Percentiles rank a stretch among this genome's conserved stretches.
These are phyloP conservation scores for Microtus agrestis DNA, from an alignment of 2,797 vertebrate species.

Conservation along the genomic window DNA sequence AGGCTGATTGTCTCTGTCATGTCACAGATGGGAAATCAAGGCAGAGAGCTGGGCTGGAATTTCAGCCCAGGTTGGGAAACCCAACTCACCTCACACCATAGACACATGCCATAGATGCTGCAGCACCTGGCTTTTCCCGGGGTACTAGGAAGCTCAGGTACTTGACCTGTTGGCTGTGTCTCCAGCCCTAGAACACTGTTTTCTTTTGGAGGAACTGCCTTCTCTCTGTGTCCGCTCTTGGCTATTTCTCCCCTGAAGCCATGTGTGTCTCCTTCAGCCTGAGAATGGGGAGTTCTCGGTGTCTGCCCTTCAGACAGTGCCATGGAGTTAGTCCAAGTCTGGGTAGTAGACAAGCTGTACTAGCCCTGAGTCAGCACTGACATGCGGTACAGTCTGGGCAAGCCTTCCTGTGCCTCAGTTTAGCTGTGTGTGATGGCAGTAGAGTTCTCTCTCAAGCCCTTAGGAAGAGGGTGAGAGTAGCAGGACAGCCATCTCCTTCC, in stretches of 20 bases:
- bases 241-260: neutral
- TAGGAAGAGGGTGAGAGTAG: neutral
- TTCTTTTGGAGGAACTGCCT: neutral
- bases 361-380: neutral
- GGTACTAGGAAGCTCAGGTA: neutral
- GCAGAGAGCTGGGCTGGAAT: neutral
- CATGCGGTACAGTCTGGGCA: neutral
- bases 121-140: neutral
- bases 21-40: neutral
- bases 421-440: neutral
- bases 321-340: neutral
- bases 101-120: neutral
- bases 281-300: neutral
- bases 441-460: neutral
- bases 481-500: neutral
- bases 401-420: neutral
- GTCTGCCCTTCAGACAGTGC: neutral
- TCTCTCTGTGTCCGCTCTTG: neutral
- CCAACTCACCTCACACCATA: neutral
- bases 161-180: neutral
- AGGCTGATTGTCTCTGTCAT: neutral
- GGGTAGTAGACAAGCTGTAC: neutral
- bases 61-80: neutral
- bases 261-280: neutral
- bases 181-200: neutral